A percentile compares a stretch with the other conserved stretches of the same genome.
Conservation (phyloP, 1,140 invertebrate genomes). For the Centruroides sculpturatus region DNA sequence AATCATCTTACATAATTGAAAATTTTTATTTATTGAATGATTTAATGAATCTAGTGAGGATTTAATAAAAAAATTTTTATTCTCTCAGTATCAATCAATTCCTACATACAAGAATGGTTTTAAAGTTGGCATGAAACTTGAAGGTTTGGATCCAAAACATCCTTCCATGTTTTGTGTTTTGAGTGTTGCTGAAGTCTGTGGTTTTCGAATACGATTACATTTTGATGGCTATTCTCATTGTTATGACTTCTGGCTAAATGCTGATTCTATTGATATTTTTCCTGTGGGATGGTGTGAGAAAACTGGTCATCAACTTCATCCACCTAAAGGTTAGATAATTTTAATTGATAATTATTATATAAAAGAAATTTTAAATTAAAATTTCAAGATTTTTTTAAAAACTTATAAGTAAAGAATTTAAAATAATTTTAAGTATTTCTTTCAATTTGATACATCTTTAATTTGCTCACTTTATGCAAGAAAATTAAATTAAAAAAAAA, state of each 20-base stretch:
- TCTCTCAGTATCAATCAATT: constrained; percentile 22
- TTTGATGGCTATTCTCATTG: constrained; percentile 82
- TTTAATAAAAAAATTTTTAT: no score
- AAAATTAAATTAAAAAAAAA: no score
- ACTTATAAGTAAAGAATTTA: no score
- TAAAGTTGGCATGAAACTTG: constrained; percentile 71
- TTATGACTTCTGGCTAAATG: constrained; percentile 90
- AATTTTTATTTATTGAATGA: no score
- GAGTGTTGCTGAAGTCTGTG: constrained; percentile 63
- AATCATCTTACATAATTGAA: no score
- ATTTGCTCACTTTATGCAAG: no score
- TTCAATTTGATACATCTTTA: no score
- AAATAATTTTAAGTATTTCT: no score
- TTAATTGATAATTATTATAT: no score
- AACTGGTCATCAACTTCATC: constrained; percentile 52
- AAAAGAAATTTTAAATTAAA: no score
- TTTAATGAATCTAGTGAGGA: no score
- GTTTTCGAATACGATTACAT: constrained; percentile 58
- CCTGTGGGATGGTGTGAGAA: constrained; percentile 84
- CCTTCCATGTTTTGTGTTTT: constrained; percentile 77
- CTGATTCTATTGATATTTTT: constrained; percentile 79
- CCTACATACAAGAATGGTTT: constrained; percentile 29
- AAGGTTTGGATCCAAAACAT: constrained; percentile 84
- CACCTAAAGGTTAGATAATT: constrained; percentile 47
- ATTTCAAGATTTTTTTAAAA: no score